Percentiles rank a stretch among this genome's conserved stretches.
Conservation (phyloP, 2,113 vertebrate species). For the Cynopterus brachyotis region DNA sequence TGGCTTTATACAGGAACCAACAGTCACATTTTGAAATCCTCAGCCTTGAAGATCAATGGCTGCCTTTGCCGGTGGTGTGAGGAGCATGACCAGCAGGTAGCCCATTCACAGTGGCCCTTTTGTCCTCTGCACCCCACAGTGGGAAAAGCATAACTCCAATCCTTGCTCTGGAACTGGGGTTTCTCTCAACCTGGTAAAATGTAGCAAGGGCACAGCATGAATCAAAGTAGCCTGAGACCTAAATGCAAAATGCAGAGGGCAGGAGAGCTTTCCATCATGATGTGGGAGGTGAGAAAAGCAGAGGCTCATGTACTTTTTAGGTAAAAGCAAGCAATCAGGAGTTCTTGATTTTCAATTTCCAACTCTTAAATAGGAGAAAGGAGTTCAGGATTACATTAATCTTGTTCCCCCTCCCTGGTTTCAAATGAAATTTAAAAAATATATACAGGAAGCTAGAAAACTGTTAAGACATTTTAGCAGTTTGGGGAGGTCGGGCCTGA, state of each 20-base stretch:
- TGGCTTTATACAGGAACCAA: background rate
- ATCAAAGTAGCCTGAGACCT: background rate
- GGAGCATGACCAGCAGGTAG: background rate
- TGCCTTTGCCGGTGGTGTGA: background rate
- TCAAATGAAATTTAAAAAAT: background rate
- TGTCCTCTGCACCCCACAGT: background rate
- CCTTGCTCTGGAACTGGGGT: background rate
- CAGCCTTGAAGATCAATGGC: background rate
- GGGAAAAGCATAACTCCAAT: background rate
- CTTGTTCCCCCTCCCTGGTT: background rate
- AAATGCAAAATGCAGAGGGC: accelerated
- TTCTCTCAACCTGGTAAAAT: background rate
- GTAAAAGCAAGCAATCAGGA: background rate
- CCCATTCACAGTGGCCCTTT: background rate
- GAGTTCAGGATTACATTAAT: background rate
- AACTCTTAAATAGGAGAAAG: background rate
- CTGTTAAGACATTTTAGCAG: background rate
- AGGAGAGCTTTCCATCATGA: too few relatives aligned
- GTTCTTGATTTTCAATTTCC: background rate
- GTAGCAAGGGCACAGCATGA: background rate
- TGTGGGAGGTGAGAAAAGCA: background rate
- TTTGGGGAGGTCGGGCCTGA: background rate
- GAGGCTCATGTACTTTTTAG: background rate
- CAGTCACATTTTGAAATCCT: background rate
- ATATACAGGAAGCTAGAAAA: background rate